These are phyloP conservation scores for Branchipolynoe longqiensis DNA, from an alignment of 2,888 invertebrate genomes.

Conservation along the genomic window DNA sequence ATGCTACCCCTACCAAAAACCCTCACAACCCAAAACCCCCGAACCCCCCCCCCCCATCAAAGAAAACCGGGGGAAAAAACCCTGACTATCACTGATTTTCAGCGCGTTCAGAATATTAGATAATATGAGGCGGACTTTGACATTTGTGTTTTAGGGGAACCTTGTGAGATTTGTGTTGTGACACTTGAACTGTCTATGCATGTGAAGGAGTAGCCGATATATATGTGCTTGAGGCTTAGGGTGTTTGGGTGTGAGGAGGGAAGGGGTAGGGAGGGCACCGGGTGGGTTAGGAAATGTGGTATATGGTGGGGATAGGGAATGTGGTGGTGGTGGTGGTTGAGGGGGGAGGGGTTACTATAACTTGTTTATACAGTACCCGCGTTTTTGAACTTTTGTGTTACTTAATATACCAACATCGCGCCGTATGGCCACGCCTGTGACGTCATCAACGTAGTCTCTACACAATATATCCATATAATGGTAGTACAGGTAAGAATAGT, in stretches of 20 bases:
- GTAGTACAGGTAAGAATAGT: not conserved
- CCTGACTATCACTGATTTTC: too few relatives aligned
- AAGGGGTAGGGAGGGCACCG: not conserved
- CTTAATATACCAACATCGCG: conserved; percentile 20
- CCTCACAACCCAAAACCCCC: too few relatives aligned
- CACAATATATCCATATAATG: conserved; percentile 16
- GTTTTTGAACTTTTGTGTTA: conserved; percentile 50
- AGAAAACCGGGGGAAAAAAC: too few relatives aligned
- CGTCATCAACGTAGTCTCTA: not conserved
- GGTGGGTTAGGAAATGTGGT: not conserved
- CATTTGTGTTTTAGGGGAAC: too few relatives aligned
- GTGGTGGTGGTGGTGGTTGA: not conserved
- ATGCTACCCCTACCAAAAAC: too few relatives aligned
- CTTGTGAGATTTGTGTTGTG: too few relatives aligned
- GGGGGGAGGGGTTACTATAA: conserved; percentile 9
- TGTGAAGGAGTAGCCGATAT: too few relatives aligned
- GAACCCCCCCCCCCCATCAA: too few relatives aligned
- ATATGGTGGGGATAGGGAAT: not conserved
- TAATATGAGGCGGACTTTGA: too few relatives aligned
- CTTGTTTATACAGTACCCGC: conserved; percentile 49
- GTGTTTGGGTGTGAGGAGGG: not conserved
- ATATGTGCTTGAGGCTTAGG: too few relatives aligned
- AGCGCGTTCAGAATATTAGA: too few relatives aligned
- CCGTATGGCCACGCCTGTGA: not conserved
- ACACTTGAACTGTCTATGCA: too few relatives aligned